Conservation (phyloP, 2,888 invertebrate genomes). For the Pandemis cinnamomeana region DNA sequence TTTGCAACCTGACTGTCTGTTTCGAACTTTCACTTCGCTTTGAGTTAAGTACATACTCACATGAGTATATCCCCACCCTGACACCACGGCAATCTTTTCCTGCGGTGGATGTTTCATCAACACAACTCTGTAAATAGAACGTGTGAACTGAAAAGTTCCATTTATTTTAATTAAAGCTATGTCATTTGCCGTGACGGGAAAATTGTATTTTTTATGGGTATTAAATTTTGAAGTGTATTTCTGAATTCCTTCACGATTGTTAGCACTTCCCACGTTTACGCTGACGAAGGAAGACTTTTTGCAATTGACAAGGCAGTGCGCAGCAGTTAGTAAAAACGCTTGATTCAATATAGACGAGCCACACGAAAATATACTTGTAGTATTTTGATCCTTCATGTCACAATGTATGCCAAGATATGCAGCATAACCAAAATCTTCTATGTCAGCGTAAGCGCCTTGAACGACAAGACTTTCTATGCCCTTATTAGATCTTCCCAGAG, state of each 20-base stretch:
- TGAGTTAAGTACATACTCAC: conserved; percentile 44
- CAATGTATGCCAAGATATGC: conserved; percentile 43
- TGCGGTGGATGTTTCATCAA: conserved; percentile 45
- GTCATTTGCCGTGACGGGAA: conserved; percentile 39
- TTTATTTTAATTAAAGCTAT: conserved; percentile 45
- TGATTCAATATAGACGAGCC: conserved; percentile 57
- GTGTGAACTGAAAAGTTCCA: conserved; percentile 31
- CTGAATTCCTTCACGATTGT: conserved; percentile 40
- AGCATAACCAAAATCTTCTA: conserved; percentile 50
- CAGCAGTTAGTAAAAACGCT: conserved; percentile 53
- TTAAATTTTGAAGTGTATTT: conserved; percentile 9
- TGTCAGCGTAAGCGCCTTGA: conserved; percentile 44
- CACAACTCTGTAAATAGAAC: conserved; percentile 43
- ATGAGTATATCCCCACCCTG: conserved; percentile 51
- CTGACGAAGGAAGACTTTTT: conserved; percentile 17
- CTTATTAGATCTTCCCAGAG: neutral
- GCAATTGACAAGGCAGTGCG: conserved; percentile 52
- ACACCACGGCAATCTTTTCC: conserved; percentile 42
- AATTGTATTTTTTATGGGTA: conserved; percentile 43
- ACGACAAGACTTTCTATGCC: conserved; percentile 47
- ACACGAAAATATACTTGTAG: conserved; percentile 44
- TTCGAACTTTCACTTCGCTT: neutral
- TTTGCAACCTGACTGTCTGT: neutral
- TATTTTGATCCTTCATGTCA: neutral
- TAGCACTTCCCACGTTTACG: conserved; percentile 46